phyloP scores from a whole-genome alignment of 2,888 invertebrate genomes.

The Erebia ligea region DNA sequence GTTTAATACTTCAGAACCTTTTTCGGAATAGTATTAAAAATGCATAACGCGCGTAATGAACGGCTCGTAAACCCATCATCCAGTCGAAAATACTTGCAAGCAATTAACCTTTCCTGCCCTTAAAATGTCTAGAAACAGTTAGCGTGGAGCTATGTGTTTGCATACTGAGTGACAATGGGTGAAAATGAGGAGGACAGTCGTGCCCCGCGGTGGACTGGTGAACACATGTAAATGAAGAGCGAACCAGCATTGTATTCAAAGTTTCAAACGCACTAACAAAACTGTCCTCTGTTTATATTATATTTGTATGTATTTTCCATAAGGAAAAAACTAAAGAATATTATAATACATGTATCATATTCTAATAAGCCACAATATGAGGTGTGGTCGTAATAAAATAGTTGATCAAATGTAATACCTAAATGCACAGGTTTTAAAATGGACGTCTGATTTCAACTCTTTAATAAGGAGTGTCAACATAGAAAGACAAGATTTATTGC shows the following conservation, averaged over 20 bases:
- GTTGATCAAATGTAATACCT: constrained; percentile 45
- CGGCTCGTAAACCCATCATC: constrained; percentile 30
- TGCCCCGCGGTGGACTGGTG: constrained; percentile 54
- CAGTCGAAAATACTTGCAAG: constrained; percentile 43
- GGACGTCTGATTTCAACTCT: constrained; percentile 68
- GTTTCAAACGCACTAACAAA: constrained; percentile 41
- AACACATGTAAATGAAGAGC: constrained; percentile 67
- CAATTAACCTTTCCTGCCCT: constrained; percentile 50
- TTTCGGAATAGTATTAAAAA: constrained; percentile 23
- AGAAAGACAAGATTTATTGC: constrained; percentile 66
- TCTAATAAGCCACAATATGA: constrained; percentile 42
- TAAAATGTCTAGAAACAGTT: constrained; percentile 54
- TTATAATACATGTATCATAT: neutral
- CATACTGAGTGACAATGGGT: constrained; percentile 71
- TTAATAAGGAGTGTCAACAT: constrained; percentile 61
- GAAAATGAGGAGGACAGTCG: constrained; percentile 64
- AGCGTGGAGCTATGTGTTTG: constrained; percentile 55
- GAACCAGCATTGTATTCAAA: constrained; percentile 49
- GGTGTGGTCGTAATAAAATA: constrained; percentile 55
- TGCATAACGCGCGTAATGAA: constrained; percentile 21
- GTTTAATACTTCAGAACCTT: neutral
- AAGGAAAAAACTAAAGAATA: neutral
- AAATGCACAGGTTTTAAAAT: constrained; percentile 63
- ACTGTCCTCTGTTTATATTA: neutral
- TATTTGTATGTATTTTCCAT: neutral